A percentile compares a stretch with the other conserved stretches of the same genome.
Evolutionary conservation across 2,797 vertebrate species (phyloP).

Genomic region (Falco concolor): DNA sequence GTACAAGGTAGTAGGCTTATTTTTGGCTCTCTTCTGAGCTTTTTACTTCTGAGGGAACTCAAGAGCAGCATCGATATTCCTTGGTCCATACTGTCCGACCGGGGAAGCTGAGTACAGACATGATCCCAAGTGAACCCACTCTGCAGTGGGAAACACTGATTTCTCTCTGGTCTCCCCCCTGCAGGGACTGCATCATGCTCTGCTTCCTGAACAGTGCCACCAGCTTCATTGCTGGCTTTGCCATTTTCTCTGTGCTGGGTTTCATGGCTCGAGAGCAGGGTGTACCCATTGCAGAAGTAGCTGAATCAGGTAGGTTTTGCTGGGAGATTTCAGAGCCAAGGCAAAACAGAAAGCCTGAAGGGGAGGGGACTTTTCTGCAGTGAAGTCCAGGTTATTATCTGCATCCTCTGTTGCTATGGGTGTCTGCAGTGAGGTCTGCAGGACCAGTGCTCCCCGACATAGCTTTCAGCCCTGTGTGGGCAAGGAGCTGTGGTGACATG

Average conservation of each 20-base stretch:
- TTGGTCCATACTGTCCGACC: not conserved
- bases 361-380: not conserved
- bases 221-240: constrained; percentile 86
- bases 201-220: constrained; percentile 86
- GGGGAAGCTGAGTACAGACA: not conserved
- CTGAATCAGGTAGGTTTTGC: constrained; percentile 71
- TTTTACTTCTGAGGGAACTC: not conserved
- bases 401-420: not conserved
- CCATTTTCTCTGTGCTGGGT: constrained; percentile 88
- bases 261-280: constrained; percentile 83
- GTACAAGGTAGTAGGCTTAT: not conserved
- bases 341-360: not conserved
- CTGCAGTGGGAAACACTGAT: not conserved
- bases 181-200: constrained; percentile 85
- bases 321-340: not conserved
- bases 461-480: not conserved
- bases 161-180: not conserved
- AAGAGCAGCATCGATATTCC: not conserved
- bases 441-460: not conserved
- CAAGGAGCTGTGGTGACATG: not conserved
- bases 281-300: constrained; percentile 71
- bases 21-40: not conserved
- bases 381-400: not conserved
- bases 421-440: not conserved
- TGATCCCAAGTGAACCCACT: not conserved